Conservation (phyloP, 2,797 vertebrate genomes). For the Acrossocheilus wenchowensis region DNA sequence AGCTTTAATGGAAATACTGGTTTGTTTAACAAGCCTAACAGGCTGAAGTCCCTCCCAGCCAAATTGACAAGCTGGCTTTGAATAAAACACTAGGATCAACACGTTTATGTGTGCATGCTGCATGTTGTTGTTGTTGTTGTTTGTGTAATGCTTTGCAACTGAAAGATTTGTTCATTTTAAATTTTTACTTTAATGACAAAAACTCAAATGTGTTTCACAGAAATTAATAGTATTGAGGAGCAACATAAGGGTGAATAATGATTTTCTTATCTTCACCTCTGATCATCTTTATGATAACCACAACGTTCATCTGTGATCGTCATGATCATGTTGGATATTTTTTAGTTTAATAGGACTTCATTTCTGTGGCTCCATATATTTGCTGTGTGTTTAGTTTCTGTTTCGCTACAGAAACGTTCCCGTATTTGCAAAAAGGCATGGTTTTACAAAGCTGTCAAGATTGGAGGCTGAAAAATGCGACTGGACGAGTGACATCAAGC, state of each 20-base stretch:
- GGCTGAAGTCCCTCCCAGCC: not conserved
- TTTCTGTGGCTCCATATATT: not conserved
- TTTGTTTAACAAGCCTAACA: not conserved
- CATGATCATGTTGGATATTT: not conserved
- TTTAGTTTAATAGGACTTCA: not conserved
- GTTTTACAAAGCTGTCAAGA: not conserved
- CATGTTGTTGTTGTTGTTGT: not conserved
- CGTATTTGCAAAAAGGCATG: not conserved
- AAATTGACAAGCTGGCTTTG: not conserved
- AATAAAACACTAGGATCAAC: not conserved
- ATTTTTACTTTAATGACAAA: too few relatives aligned
- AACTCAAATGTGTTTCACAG: too few relatives aligned
- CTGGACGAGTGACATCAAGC: not conserved
- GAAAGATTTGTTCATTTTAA: not conserved
- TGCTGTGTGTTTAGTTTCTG: not conserved
- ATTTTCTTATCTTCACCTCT: not conserved
- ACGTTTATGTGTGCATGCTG: not conserved
- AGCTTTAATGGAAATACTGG: not conserved
- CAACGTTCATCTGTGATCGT: too few relatives aligned
- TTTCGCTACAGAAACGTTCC: not conserved
- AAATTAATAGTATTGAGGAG: too few relatives aligned
- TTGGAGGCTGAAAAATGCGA: not conserved
- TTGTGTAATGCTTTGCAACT: not conserved
- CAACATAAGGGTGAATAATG: too few relatives aligned
- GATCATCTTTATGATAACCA: too few relatives aligned